A percentile compares a stretch with the other conserved stretches of the same genome.
Evolutionary conservation across 2,113 vertebrate genomes (phyloP).

Genomic region (Podocnemis expansa): DNA sequence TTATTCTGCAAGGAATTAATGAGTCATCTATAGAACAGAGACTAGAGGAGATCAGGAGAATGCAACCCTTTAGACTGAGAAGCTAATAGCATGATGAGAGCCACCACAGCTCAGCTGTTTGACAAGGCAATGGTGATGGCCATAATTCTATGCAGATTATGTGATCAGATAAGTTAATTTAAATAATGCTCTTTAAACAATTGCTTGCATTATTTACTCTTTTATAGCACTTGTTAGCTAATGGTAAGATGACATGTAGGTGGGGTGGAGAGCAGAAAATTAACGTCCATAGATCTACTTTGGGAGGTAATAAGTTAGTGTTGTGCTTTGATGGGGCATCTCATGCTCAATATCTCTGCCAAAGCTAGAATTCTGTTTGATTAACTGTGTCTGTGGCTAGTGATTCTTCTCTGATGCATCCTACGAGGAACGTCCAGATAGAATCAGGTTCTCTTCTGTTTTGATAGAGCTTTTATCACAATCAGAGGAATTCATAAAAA

Average conservation of each 20-base stretch:
- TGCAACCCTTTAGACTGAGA: neutral
- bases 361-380: constrained; percentile 44
- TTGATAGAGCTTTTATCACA: constrained; percentile 29
- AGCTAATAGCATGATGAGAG: neutral
- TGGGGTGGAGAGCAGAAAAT: neutral
- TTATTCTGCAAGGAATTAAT: neutral
- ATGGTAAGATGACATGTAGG: neutral
- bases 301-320: neutral
- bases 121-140: accelerated
- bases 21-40: neutral
- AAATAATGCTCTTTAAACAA: neutral
- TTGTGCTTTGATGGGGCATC: neutral
- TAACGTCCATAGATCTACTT: neutral
- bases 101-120: accelerated
- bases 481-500: constrained; percentile 51
- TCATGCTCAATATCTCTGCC: neutral
- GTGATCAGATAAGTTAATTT: neutral
- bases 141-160: neutral
- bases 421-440: neutral
- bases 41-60: neutral
- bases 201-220: neutral
- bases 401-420: constrained; percentile 30
- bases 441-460: neutral
- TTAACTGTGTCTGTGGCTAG: constrained; percentile 11
- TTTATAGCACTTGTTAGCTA: accelerated